Percentiles rank a stretch among this genome's conserved stretches.
phyloP scores from a whole-genome alignment of 2,797 vertebrate genomes.

The Sardinella longiceps region DNA sequence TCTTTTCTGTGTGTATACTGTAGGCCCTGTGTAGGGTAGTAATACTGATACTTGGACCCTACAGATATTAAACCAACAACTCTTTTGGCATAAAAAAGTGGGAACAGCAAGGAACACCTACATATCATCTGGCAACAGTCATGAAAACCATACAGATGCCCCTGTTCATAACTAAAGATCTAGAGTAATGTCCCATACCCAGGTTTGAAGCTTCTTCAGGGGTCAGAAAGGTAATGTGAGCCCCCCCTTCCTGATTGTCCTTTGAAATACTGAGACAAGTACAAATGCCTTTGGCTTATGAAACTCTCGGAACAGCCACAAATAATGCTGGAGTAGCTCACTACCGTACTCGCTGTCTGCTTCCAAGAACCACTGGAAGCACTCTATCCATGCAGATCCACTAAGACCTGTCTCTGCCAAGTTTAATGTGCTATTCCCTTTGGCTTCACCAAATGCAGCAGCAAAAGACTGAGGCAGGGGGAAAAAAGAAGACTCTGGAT shows the following conservation, averaged over 20 bases:
- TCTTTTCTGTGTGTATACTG: not conserved
- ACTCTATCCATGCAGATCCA: slow-evolving; percentile 64
- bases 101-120: not conserved
- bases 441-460: slow-evolving; percentile 61
- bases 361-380: slow-evolving; percentile 73
- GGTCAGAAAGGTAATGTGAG: slow-evolving; percentile 67
- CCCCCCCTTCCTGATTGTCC: slow-evolving; percentile 65
- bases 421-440: slow-evolving; percentile 69
- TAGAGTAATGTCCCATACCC: slow-evolving; percentile 12
- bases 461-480: slow-evolving; percentile 59
- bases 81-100: not conserved
- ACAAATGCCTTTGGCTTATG: slow-evolving; percentile 73
- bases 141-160: not conserved
- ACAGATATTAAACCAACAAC: not conserved
- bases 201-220: slow-evolving; percentile 42
- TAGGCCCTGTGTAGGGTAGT: not conserved
- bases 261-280: slow-evolving; percentile 77
- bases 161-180: not conserved
- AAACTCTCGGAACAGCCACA: slow-evolving; percentile 73
- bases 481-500: slow-evolving; percentile 54
- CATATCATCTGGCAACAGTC: not conserved
- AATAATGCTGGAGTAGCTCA: slow-evolving; percentile 70
- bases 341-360: slow-evolving; percentile 55
- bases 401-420: slow-evolving; percentile 63
- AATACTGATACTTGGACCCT: not conserved